Evolutionary conservation across 1,140 invertebrate genomes (phyloP).

Genomic region (Hyphantria cunea): DNA sequence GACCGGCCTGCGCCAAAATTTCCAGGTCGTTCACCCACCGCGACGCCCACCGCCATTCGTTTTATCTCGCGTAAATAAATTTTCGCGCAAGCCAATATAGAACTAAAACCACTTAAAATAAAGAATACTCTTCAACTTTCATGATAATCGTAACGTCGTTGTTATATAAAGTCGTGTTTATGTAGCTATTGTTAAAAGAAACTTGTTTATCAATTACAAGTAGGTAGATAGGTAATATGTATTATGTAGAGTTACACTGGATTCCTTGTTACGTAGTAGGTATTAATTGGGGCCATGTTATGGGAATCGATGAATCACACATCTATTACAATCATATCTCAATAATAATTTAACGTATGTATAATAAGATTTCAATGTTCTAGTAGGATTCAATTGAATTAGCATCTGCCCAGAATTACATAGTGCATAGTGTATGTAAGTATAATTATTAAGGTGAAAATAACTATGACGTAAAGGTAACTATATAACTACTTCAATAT

Average conservation of each 20-base stretch:
- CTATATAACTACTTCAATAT: no score
- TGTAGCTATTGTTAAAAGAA: constrained; percentile 65
- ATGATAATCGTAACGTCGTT: constrained; percentile 28
- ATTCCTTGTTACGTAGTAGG: constrained; percentile 31
- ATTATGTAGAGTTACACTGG: constrained; percentile 37
- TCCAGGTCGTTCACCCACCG: constrained; percentile 75
- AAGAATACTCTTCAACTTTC: constrained; percentile 12
- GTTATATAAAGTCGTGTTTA: constrained; percentile 71
- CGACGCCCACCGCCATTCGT: constrained; percentile 66
- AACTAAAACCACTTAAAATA: constrained; percentile 13
- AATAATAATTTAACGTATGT: not conserved
- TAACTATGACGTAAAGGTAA: no score
- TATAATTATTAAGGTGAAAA: no score
- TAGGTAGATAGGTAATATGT: constrained; percentile 33
- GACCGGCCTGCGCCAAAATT: constrained; percentile 81
- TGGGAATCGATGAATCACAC: not conserved
- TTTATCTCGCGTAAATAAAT: constrained; percentile 71
- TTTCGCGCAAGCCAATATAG: constrained; percentile 20
- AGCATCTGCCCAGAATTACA: no score
- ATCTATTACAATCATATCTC: not conserved
- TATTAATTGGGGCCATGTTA: constrained; percentile 7
- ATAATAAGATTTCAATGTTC: not conserved
- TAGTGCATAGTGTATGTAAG: no score
- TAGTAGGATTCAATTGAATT: no score
- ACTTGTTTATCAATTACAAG: constrained; percentile 72